Evolutionary conservation across 2,797 vertebrate genomes (phyloP).

Genomic region (Sphenopsis melanotis): DNA sequence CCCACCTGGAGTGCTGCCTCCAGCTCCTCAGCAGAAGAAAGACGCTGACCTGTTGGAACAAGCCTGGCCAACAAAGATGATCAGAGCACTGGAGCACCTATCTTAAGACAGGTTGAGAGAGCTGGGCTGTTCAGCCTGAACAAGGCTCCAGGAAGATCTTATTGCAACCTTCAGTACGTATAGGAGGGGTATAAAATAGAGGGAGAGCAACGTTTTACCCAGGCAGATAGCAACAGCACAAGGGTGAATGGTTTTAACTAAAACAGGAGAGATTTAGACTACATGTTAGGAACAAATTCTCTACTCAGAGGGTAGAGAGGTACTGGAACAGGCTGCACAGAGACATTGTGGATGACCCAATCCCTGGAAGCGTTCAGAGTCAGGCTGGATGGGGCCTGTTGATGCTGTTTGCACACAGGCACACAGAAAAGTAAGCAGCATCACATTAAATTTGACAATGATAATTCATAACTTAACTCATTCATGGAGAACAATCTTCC

Average conservation of each 20-base stretch:
- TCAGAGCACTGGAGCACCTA: background rate
- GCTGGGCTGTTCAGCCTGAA: background rate
- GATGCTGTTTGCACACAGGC: background rate
- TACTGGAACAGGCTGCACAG: background rate
- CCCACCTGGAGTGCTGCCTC: background rate
- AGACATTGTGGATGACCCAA: fast-evolving
- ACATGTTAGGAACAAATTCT: background rate
- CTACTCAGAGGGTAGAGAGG: background rate
- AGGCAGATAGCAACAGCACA: background rate
- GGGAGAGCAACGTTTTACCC: background rate
- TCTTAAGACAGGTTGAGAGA: background rate
- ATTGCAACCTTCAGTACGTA: background rate
- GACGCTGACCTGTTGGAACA: background rate
- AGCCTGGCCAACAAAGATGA: background rate
- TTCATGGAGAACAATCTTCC: background rate
- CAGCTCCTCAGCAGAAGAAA: background rate
- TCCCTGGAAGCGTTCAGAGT: background rate
- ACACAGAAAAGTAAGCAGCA: background rate
- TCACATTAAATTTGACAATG: background rate
- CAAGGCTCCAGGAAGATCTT: background rate
- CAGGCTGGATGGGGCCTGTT: background rate
- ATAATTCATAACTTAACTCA: background rate
- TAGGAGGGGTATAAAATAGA: background rate
- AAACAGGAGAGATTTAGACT: background rate
- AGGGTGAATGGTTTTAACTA: background rate